Base-by-base conservation (phyloP, 2,113 vertebrate genomes). In the Cyanocitta stelleri region DNA sequence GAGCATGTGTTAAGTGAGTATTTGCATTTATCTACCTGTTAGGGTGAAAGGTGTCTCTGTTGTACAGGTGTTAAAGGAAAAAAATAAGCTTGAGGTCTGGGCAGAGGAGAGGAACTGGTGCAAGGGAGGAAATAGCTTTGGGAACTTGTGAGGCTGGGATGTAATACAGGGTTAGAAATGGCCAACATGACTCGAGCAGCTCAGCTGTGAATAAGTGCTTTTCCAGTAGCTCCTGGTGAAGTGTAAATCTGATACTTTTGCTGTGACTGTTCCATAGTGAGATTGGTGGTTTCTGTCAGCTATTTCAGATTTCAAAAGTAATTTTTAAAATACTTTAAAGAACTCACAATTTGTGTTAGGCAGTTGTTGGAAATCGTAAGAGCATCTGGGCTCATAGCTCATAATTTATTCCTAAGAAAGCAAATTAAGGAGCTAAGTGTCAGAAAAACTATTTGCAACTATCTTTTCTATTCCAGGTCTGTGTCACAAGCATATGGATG, bases 101-200 rank as follows among this genome's bases (percentile, higher is more conserved):
- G 37, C 48, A 78, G 52, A 48, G 62, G 58, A 51, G 43, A 37
- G 15, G 17, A 16, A 21, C 5, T 16, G 17, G 11, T 62, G 33
- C 20, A 43, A 22, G 10, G 37, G 9, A 71, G 24, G 11, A 9
- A 76, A 32, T 6, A 46, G 15, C 35, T 62, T 39, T 75, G 56
- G 54, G 30, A 83, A 13, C 12, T 79, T 59, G 27, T 16, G 51
- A 46, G n/a, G 9, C 9, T 71, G 27, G 37, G 77, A 29, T 75
- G 9, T 5, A 22, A 48, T 56, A 14, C 12, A n/a, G n/a, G 24
- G 7, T 51, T 62, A 46, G 64, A 85, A 87, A 43, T 58, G 51
- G 15, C 21, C 26, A 16, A 3, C 1, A 0, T 32, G 32, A 24
- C 37, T 67, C 7, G 16, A 71, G 11, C 64, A 59, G 44, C 43